Base-by-base conservation (phyloP, 1,140 invertebrate genomes). In the Orius insidiosus region DNA sequence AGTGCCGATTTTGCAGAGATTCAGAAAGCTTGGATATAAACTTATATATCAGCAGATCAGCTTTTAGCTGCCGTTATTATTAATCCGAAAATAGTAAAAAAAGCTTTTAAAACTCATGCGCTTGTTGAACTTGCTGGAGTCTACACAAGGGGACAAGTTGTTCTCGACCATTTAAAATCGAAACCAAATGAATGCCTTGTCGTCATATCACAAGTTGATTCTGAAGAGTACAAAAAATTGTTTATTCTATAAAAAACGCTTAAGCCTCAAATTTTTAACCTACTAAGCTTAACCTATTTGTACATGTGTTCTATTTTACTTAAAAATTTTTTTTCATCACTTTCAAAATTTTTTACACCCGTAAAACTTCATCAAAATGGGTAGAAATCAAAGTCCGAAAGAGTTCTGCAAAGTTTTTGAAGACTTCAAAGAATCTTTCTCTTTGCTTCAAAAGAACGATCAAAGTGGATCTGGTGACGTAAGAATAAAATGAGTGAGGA, bases 131-230 rank as follows among this genome's bases (percentile, higher is more conserved):
- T 52, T 3, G 14, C 40, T 15, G 52, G 52, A 2, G 10, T 35
- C 8, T 62, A 62, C 50, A 75, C 73, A 1, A 61, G 75, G 53
- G 75, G 74, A 2, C 68, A 72, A 58, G 64, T 75, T 49, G 65
- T 74, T 0, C 56, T 77, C 19, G 71, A 75, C 62, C 70, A 72
- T 56, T 52, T 66, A 9, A 58, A 62, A 33, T 56, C 58, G 5
- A 24, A 60, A 60, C 5, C 56, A 65, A 32, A 61, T 65, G 5
- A 76, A 76, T 58, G 65, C 69, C 2, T 24, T 7, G 56, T 58
- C 13, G 53, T 76, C 13, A 66, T 76, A 37, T 62, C 68, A 49
- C 53, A 65, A 36, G 58, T 74, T 7, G 15, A 48, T 34, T 37
- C 32, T 11, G 43, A 53, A 14, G 13, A 34, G 16, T 41, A 47